phyloP scores from a whole-genome alignment of 2,888 invertebrate species.

The Amiota communis region DNA sequence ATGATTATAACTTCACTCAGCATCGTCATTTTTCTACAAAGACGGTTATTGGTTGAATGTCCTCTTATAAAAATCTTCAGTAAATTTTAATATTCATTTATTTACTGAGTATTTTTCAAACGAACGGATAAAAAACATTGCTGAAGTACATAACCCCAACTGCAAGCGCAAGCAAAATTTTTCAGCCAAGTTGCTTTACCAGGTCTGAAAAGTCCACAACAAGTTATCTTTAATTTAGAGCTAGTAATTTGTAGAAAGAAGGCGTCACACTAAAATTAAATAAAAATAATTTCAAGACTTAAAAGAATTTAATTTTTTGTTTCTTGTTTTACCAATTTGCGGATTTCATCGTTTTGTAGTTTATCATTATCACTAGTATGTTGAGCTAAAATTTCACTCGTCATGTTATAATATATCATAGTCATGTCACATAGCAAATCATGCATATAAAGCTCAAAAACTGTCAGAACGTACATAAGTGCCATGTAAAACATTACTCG shows the following conservation, averaged over 20 bases:
- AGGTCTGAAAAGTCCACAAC: not conserved
- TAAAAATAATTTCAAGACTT: not conserved
- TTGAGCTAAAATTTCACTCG: not conserved
- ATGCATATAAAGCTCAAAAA: not conserved
- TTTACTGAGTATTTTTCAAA: not conserved
- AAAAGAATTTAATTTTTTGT: not conserved
- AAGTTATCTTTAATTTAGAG: not conserved
- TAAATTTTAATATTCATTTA: not conserved
- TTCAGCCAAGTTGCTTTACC: slow-evolving; percentile 3
- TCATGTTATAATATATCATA: not conserved
- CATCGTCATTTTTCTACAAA: too few relatives aligned
- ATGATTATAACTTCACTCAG: too few relatives aligned
- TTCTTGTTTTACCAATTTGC: not conserved
- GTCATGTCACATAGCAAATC: not conserved
- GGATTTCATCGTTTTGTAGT: not conserved
- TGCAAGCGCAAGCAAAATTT: not conserved
- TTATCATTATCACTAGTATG: not conserved
- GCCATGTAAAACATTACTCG: not conserved
- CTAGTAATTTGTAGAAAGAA: not conserved
- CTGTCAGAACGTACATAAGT: not conserved
- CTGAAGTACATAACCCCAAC: slow-evolving; percentile 2
- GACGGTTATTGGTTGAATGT: too few relatives aligned
- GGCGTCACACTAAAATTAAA: slow-evolving; percentile 1
- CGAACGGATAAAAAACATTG: not conserved
- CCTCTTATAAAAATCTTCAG: too few relatives aligned